Evolutionary conservation across 2,888 invertebrate species (phyloP), one percentile per base, ranked within the genome.

Genomic region (Choristoneura rosaceana): DNA sequence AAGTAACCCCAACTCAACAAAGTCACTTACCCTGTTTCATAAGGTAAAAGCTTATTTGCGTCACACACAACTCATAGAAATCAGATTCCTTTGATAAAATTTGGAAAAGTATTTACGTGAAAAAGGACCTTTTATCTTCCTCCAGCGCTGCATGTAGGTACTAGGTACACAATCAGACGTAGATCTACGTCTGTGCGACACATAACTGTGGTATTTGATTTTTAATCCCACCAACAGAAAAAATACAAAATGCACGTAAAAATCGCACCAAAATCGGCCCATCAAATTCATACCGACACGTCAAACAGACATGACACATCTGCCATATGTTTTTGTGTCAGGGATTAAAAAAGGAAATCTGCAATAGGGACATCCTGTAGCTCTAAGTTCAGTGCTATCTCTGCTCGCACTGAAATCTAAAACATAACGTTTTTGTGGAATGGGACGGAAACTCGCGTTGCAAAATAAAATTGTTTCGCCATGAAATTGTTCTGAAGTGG

Each of bases 401-500:
- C 33, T 50, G 41, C 45, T 15, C 55, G 47, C 45, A 14, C 61
- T 47, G 14, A 55, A 67, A 67, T 62, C 55, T 38, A 38, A 58
- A 43, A 63, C 67, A 68, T 17, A 63, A 38, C 55, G 62, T 15
- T 63, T 58, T 43, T 38, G 25, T 34, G 12, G 12, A 63, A 47
- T 63, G 68, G 50, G 60, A 69, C 55, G 69, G 73, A 69, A 73
- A 69, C 73, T 68, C 73, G 73, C 63, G 69, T 69, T 17, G 43
- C 17, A 60, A 66, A 65, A 64, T 64, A 17, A 47, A 62, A 62
- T 66, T 45, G 1, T 55, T n/a, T 50, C 33, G 38, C 8, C 4
- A 55, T 62, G 41, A 68, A 58, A 17, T 0, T 17, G 43, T 41
- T 33, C 15, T 15, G 62, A 14, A 58, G 65, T 66, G 50, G 50